A percentile compares a stretch with the other conserved stretches of the same genome.
Evolutionary conservation across 2,113 vertebrate genomes (phyloP).

Genomic region (Erythrocercus mccallii): DNA sequence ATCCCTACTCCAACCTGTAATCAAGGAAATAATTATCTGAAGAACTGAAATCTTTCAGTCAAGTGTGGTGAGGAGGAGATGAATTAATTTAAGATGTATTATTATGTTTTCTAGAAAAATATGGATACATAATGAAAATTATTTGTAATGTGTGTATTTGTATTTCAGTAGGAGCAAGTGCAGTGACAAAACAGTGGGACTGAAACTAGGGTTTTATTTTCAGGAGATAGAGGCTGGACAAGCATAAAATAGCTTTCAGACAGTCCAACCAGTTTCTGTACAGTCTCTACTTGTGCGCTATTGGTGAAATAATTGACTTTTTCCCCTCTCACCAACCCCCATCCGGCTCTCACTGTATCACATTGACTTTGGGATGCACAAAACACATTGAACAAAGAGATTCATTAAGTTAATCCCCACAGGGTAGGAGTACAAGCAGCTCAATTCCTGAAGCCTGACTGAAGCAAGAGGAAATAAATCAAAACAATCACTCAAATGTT

Average conservation of each 20-base stretch:
- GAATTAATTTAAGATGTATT: not conserved
- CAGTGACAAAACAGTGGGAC: not conserved
- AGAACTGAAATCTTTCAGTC: not conserved
- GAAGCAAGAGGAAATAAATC: not conserved
- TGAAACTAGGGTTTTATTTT: not conserved
- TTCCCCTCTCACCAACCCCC: not conserved
- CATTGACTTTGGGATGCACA: not conserved
- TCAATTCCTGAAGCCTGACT: not conserved
- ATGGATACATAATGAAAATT: not conserved
- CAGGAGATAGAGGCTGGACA: not conserved
- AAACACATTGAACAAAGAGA: not conserved
- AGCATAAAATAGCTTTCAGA: not conserved
- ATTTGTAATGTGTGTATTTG: not conserved
- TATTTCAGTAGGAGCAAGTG: not conserved
- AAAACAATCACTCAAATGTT: not conserved
- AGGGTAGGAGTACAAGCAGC: not conserved
- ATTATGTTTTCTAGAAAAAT: not conserved
- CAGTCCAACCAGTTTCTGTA: not conserved
- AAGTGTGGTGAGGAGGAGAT: not conserved
- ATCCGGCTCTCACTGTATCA: rapidly evolving
- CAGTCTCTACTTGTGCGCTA: not conserved
- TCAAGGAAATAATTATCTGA: not conserved
- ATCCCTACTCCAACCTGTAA: not conserved
- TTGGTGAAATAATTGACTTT: not conserved
- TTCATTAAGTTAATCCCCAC: not conserved